Base-by-base conservation (phyloP, 2,113 vertebrate genomes). In the Lepidothrix coronata region DNA sequence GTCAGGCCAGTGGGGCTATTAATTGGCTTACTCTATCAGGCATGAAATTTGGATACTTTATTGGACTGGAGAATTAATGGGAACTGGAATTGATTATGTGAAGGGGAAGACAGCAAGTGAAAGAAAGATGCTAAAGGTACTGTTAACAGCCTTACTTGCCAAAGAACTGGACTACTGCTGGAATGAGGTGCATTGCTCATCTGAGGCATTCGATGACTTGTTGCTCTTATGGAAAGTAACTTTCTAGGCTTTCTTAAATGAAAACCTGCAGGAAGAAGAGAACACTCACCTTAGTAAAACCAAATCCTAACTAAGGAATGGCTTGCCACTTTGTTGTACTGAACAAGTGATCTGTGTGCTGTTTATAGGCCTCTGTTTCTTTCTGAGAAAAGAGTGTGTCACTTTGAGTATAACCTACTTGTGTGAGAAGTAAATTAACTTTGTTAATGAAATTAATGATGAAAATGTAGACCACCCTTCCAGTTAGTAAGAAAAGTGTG, bases 51-150 rank as follows among this genome's bases (percentile, higher is more conserved):
- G 75, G 72, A 92, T 77, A 22, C 31, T 37, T 71, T 51, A 19
- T 44, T 97, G 91, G 66, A 66, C 68, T 94, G 87, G 85, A 83
- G 55, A 67, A 82, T 35, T 28, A 88, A 72, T 93, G 79, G 39
- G 71, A 89, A 31, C 46, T 88, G 87, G 43, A 93, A 46, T 52
- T 46, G 33, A 83, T 54, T 61, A 17, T 54, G 16, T 74, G 51
- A 90, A 94, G 57, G 72, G 66, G 87, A 94, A 93, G 84, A 94
- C 49, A 61, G 65, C 76, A 72, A 93, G 25, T 37, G 57, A 87
- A 89, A 76, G 61, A 81, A 52, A 75, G 31, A 41, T 63, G 73
- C 76, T 93, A 18, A 82, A 71, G 51, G 59, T 78, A 48, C n/a
- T 76, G 27, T 73, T 73, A 88, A 75, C 63, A 86, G 39, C 72